Percentiles rank a stretch among this genome's conserved stretches.
Evolutionary conservation across 2,797 vertebrate species (phyloP).

Genomic region (Carcharodon carcharias): DNA sequence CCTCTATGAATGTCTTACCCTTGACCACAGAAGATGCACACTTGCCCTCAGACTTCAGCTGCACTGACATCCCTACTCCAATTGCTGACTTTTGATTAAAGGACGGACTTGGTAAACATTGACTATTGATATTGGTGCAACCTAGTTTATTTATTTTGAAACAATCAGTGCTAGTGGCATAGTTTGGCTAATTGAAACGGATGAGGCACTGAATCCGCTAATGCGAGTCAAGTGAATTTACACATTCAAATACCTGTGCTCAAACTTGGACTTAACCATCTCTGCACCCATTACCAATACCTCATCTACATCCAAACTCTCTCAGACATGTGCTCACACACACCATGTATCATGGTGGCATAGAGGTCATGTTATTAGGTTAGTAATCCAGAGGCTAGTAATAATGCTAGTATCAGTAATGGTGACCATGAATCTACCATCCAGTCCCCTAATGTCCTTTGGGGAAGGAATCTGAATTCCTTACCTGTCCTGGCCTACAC

Average conservation of each 20-base stretch:
- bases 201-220: not conserved
- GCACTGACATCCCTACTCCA: too few relatives aligned
- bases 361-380: too few relatives aligned
- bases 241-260: not conserved
- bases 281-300: not conserved
- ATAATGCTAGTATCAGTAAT: too few relatives aligned
- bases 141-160: not conserved
- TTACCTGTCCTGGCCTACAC: too few relatives aligned
- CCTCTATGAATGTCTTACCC: not conserved
- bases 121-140: not conserved
- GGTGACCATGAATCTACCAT: too few relatives aligned
- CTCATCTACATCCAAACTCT: not conserved
- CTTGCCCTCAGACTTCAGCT: not conserved
- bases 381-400: too few relatives aligned
- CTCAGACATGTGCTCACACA: not conserved
- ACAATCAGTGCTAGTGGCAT: not conserved
- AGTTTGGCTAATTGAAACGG: not conserved
- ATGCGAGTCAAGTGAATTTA: not conserved
- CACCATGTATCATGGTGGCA: not conserved
- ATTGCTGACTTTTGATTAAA: too few relatives aligned
- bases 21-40: not conserved
- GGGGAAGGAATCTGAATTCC: too few relatives aligned
- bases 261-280: not conserved
- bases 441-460: too few relatives aligned
- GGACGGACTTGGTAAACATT: not conserved